These are phyloP conservation scores for Centropristis striata DNA, from an alignment of 2,113 vertebrate genomes.

Conservation along the genomic window DNA sequence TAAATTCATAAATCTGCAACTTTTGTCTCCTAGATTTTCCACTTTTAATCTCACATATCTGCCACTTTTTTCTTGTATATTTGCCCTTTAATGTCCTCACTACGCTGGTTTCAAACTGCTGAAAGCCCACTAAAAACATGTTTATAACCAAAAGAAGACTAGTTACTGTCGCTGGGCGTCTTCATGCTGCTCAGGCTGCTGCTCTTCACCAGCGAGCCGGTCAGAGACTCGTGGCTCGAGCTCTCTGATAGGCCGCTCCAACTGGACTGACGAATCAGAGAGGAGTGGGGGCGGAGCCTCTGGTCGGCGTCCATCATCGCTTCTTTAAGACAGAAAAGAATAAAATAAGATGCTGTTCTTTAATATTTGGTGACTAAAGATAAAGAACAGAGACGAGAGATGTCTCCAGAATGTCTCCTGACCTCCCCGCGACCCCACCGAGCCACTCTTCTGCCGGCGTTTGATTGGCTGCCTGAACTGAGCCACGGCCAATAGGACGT, in stretches of 20 bases:
- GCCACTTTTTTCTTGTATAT: too few species aligned
- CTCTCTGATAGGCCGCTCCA: constrained; percentile 91
- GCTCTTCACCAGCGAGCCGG: constrained; percentile 88
- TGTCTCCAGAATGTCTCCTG: too few species aligned
- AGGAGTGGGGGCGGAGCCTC: constrained; percentile 72
- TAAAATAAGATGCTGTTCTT: too few species aligned
- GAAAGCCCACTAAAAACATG: too few species aligned
- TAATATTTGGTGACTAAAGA: too few species aligned
- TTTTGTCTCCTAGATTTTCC: too few species aligned
- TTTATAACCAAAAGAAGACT: too few species aligned
- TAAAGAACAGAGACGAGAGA: too few species aligned
- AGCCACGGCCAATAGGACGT: constrained; percentile 93
- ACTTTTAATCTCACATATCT: too few species aligned
- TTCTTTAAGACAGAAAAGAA: constrained; percentile 20
- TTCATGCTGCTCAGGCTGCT: constrained; percentile 90
- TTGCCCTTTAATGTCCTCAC: too few species aligned
- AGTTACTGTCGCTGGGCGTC: constrained; percentile 73
- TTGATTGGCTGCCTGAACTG: constrained; percentile 93
- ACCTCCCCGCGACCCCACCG: constrained; percentile 76
- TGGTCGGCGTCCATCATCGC: constrained; percentile 22
- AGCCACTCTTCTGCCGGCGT: constrained; percentile 77
- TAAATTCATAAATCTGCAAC: too few species aligned
- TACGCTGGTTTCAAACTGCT: too few species aligned
- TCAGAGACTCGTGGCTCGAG: constrained; percentile 84
- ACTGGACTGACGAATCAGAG: constrained; percentile 90